Conservation (phyloP, 2,888 invertebrate species). For the Dynastes maya region DNA sequence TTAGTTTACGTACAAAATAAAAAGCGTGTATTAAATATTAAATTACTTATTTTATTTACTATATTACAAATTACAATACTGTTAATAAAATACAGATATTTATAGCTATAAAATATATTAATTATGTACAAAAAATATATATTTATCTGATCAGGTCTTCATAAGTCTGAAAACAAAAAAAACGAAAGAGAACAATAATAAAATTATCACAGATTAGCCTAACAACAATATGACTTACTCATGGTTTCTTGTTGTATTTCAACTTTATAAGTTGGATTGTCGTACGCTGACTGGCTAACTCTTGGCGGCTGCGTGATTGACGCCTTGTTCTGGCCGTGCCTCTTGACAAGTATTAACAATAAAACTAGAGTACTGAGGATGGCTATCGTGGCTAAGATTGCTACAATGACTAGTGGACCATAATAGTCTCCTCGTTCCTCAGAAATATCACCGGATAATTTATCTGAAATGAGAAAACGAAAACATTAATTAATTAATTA, state of each 20-base stretch:
- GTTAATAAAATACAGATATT: constrained; percentile 54
- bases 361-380: constrained; percentile 87
- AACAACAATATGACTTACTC: constrained; percentile 74
- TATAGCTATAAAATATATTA: constrained; percentile 53
- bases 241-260: constrained; percentile 94
- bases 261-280: constrained; percentile 95
- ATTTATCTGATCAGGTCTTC: constrained; percentile 21
- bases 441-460: constrained; percentile 72
- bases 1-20: neutral
- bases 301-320: constrained; percentile 85
- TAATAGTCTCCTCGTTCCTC: constrained; percentile 85
- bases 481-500: too few species aligned
- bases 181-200: neutral
- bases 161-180: constrained; percentile 52
- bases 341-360: constrained; percentile 84
- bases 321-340: constrained; percentile 80
- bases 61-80: constrained; percentile 60
- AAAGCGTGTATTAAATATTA: constrained; percentile 39
- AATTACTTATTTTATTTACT: constrained; percentile 54
- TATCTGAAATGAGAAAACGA: constrained; percentile 61
- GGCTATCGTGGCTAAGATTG: constrained; percentile 89
- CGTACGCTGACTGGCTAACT: constrained; percentile 90
- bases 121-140: constrained; percentile 54
- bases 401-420: constrained; percentile 89
- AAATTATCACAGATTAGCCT: neutral